Base-by-base conservation (phyloP, 2,888 invertebrate species). In the Erebia palarica region DNA sequence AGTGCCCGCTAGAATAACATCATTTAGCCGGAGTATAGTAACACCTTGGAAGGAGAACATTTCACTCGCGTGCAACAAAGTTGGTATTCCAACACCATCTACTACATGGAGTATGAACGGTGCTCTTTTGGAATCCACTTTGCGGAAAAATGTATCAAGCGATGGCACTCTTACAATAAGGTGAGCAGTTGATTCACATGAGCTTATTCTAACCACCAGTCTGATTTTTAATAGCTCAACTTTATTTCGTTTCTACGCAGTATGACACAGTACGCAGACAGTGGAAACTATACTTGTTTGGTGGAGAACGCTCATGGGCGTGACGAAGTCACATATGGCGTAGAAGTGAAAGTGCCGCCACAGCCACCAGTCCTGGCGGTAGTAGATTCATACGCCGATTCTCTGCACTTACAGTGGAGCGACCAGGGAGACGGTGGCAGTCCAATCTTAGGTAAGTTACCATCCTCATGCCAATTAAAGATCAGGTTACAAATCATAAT, bases 1-100 rank as follows among this genome's bases (percentile, higher is more conserved):
- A 94, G 98, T 98, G 71, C 97, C 98, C 60, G 98, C 98, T 53
- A 94, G 96, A 86, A 98, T 98, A 84, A 97, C 97, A 3, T 98
- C 98, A 65, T 98, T 98, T 88, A 97, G 97, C 78, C 94, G 95
- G 75, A 95, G 95, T 78, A 95, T 96, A 75, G 94, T 96, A 44
- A 96, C 96, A 7, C 97, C 97, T 1, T 98, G 98, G 97, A 97
- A 98, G 81, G 96, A 97, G 84, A 96, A 97, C 80, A 95, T 98
- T 53, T 95, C 95, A 44, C 88, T 98, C 51, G 96, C 97, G 0
- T 98, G 98, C 83, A 95, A 96, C 78, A 96, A 96, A 84, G 98
- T 98, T 0, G 98, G 98, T 3, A 93, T 96, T 1, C 98, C 98
- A 0, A 92, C 95, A 3, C 97, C 98, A 0, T 94, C 95, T 0